Percentiles rank a stretch among this genome's conserved stretches.
Evolutionary conservation across 2,888 invertebrate genomes (phyloP).

Genomic region (Calameuta filiformis): DNA sequence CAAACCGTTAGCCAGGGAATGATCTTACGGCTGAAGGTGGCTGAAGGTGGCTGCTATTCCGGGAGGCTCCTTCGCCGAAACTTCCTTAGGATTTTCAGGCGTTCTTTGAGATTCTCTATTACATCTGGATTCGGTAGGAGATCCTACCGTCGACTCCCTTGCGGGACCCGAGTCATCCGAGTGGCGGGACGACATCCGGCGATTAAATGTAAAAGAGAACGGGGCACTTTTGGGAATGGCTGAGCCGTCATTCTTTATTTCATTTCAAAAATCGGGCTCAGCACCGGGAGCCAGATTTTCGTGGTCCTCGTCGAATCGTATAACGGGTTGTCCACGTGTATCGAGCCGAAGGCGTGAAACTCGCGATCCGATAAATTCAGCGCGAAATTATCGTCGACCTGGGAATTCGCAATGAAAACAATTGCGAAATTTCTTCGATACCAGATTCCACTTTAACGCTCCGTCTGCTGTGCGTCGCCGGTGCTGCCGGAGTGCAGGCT

Average conservation of each 20-base stretch:
- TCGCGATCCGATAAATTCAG: not conserved
- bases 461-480: too few species aligned
- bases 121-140: not conserved
- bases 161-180: not conserved
- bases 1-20: not conserved
- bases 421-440: not conserved
- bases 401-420: not conserved
- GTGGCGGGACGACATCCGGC: constrained; percentile 29
- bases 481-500: not conserved
- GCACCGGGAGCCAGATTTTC: not conserved
- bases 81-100: not conserved
- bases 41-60: not conserved
- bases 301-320: not conserved
- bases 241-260: not conserved
- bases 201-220: constrained; percentile 48
- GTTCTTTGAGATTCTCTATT: not conserved
- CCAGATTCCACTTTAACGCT: not conserved
- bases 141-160: not conserved
- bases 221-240: not conserved
- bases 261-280: not conserved
- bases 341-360: not conserved
- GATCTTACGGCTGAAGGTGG: not conserved
- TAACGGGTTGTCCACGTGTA: not conserved
- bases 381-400: not conserved
- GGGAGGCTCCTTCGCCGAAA: not conserved